These are phyloP conservation scores for Aphelenchoides besseyi DNA, from an alignment of 1,140 invertebrate species.

Conservation along the genomic window DNA sequence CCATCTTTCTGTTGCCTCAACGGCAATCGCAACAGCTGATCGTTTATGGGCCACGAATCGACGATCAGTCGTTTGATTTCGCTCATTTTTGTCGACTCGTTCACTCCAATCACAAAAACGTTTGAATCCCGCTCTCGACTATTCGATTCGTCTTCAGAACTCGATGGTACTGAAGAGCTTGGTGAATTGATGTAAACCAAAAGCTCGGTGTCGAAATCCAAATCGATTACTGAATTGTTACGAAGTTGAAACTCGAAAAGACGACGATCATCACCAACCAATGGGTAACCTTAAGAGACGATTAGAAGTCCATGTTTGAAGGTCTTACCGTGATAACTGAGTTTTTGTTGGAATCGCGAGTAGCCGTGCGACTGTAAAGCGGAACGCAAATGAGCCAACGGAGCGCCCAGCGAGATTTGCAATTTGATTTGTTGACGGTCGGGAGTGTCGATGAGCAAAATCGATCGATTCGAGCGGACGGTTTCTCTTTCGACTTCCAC, in stretches of 20 bases:
- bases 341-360: not conserved
- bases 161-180: too few relatives aligned
- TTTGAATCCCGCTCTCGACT: not conserved
- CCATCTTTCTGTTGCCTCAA: not conserved
- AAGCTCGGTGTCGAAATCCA: not conserved
- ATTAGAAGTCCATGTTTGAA: not conserved
- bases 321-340: not conserved
- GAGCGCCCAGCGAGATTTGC: not conserved
- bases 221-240: not conserved
- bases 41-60: not conserved
- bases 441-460: not conserved
- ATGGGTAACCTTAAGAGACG: not conserved
- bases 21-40: too few relatives aligned
- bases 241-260: not conserved
- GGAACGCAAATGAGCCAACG: not conserved
- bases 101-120: not conserved
- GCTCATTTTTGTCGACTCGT: not conserved
- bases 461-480: not conserved
- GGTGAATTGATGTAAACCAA: not conserved
- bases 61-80: not conserved
- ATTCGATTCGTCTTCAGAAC: not conserved
- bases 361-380: not conserved
- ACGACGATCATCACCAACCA: not conserved
- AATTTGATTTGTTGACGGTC: not conserved
- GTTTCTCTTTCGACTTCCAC: not conserved